Evolutionary conservation across 37 sponge, comb jelly and placozoan genomes (phyloP).

Genomic region (Tethya wilhelma): DNA sequence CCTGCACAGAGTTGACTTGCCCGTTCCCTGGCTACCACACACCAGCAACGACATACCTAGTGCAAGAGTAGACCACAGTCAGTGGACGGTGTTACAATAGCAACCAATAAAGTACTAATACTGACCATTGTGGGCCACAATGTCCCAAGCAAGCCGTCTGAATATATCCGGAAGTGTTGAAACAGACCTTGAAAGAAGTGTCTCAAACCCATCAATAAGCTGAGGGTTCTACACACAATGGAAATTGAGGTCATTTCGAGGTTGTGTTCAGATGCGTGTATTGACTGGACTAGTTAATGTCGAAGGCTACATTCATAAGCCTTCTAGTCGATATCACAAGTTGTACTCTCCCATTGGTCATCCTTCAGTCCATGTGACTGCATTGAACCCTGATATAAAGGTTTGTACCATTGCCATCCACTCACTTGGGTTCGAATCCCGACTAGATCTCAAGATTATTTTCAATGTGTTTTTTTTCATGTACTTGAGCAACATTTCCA

Average conservation of each 20-base stretch:
- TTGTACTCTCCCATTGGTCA: too few relatives aligned
- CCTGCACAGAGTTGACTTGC: slow-evolving; percentile 69
- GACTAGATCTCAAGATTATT: too few relatives aligned
- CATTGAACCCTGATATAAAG: too few relatives aligned
- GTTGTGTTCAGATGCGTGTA: too few relatives aligned
- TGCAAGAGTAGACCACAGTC: background rate
- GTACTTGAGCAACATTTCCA: too few relatives aligned
- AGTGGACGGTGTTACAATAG: background rate
- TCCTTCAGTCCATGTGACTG: too few relatives aligned
- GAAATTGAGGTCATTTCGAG: background rate
- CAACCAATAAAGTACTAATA: background rate
- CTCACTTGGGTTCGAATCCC: too few relatives aligned
- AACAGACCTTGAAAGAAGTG: background rate
- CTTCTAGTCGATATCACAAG: too few relatives aligned
- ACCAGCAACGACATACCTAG: slow-evolving; percentile 56
- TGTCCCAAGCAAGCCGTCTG: slow-evolving; percentile 12
- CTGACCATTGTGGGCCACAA: background rate
- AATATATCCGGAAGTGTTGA: background rate
- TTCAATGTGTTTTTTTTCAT: too few relatives aligned
- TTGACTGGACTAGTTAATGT: too few relatives aligned
- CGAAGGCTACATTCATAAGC: too few relatives aligned
- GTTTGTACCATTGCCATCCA: too few relatives aligned
- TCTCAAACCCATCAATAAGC: slow-evolving; percentile 22
- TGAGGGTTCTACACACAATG: background rate
- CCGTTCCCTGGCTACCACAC: slow-evolving; percentile 44